Evolutionary conservation across 2,113 vertebrate genomes (phyloP).

Genomic region (Gopherus evgoodei): DNA sequence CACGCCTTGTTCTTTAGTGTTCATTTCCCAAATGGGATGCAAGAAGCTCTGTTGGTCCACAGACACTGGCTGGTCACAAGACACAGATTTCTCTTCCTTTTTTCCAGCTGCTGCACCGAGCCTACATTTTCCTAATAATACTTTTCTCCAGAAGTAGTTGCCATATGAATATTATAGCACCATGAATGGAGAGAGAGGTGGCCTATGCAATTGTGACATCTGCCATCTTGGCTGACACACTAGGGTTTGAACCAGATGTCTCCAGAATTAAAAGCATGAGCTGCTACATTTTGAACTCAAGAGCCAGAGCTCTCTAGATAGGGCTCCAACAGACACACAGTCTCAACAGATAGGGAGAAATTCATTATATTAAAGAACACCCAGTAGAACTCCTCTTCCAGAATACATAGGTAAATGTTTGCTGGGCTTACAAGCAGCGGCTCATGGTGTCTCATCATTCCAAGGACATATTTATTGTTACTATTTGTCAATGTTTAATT

Average conservation of each 20-base stretch:
- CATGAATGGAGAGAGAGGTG: neutral
- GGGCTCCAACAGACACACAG: neutral
- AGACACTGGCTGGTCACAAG: neutral
- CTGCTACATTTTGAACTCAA: neutral
- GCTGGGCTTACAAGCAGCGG: neutral
- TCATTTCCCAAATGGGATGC: neutral
- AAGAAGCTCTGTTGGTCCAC: neutral
- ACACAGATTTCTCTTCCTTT: neutral
- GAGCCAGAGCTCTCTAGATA: neutral
- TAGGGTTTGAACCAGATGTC: neutral
- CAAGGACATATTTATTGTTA: neutral
- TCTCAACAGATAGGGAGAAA: neutral
- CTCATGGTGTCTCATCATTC: neutral
- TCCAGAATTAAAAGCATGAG: neutral
- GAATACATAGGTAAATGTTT: neutral
- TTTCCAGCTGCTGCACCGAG: neutral
- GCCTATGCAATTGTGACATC: neutral
- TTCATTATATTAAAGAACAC: neutral
- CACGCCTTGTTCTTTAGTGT: neutral
- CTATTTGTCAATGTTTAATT: slow-evolving; percentile 18
- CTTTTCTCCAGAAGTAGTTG: neutral
- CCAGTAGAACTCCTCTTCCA: neutral
- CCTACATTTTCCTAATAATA: neutral
- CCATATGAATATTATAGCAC: neutral
- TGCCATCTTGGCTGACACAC: neutral